Percentiles rank a stretch among this genome's conserved stretches.
phyloP scores from a whole-genome alignment of 1,140 invertebrate species.

The Drosophila miranda region DNA sequence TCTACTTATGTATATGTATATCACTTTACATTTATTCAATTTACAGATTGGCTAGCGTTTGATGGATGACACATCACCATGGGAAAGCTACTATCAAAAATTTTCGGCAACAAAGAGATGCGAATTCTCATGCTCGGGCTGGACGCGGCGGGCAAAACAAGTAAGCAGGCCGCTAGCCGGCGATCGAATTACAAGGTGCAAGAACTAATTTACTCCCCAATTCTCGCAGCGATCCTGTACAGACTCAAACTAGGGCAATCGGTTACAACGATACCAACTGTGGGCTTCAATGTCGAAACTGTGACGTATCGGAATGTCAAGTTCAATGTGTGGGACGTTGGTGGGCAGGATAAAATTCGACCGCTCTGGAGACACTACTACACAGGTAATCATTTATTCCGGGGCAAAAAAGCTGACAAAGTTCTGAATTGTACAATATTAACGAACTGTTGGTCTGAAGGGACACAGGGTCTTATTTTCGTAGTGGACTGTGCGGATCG shows the following conservation, averaged over 20 bases:
- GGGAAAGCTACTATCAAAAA: conserved; percentile 99
- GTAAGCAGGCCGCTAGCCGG: conserved; percentile 83
- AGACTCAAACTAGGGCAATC: conserved; percentile 98
- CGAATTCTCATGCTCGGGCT: conserved; percentile 99
- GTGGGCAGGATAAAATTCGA: conserved; percentile 99
- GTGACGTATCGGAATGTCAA: conserved; percentile 99
- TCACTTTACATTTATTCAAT: conserved; percentile 2
- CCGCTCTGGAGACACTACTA: conserved; percentile 99
- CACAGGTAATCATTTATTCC: conserved; percentile 86
- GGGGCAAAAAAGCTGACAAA: neutral
- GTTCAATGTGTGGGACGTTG: conserved; percentile 99
- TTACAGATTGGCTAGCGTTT: conserved; percentile 71
- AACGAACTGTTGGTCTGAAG: conserved; percentile 74
- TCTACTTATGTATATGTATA: too few species aligned
- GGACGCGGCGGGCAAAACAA: conserved; percentile 99
- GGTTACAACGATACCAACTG: conserved; percentile 98
- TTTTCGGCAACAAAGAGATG: conserved; percentile 99
- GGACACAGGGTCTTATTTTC: conserved; percentile 96
- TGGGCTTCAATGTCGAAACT: conserved; percentile 99
- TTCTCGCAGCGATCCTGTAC: conserved; percentile 94
- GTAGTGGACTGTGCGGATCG: conserved; percentile 99
- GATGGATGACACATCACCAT: conserved; percentile 86
- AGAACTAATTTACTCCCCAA: conserved; percentile 51
- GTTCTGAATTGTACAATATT: too few species aligned
- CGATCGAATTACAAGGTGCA: neutral